These are phyloP conservation scores for Pedetes capensis DNA, from an alignment of 2,113 vertebrate genomes.

Conservation along the genomic window DNA sequence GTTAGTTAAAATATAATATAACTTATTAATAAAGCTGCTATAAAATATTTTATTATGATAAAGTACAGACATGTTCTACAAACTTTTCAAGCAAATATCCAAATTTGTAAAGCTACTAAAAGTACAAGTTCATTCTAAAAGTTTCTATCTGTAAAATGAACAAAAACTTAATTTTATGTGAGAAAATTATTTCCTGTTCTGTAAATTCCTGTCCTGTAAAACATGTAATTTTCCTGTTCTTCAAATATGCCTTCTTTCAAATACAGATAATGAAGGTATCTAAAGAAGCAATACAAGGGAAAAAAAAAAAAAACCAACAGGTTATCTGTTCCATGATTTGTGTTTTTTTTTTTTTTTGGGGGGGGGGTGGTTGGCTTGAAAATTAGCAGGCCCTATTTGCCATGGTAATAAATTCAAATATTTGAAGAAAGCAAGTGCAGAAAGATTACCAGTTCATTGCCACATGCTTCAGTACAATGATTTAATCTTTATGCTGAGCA, in stretches of 20 bases:
- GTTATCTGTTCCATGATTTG: constrained; percentile 72
- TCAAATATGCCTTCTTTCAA: constrained; percentile 75
- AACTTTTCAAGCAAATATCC: neutral
- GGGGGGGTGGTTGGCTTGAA: constrained; percentile 71
- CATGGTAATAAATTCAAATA: constrained; percentile 78
- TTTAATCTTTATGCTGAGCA: constrained; percentile 75
- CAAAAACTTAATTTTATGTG: constrained; percentile 74
- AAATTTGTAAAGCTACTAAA: constrained; percentile 35
- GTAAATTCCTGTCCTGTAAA: too few relatives aligned
- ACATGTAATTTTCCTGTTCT: constrained; percentile 68
- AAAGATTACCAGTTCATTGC: constrained; percentile 74
- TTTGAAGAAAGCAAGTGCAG: constrained; percentile 75
- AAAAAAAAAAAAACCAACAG: neutral
- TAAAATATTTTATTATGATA: neutral
- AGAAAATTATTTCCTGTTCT: too few relatives aligned
- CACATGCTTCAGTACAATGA: constrained; percentile 71
- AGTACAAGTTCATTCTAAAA: constrained; percentile 32
- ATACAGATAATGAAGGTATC: constrained; percentile 66
- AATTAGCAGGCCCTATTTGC: constrained; percentile 77
- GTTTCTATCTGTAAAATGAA: constrained; percentile 58
- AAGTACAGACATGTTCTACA: neutral
- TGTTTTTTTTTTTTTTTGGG: too few relatives aligned
- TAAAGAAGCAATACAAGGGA: constrained; percentile 47
- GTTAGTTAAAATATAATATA: neutral
- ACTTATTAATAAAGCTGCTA: neutral